phyloP scores from a whole-genome alignment of 2,113 vertebrate species.

The Alosa alosa region DNA sequence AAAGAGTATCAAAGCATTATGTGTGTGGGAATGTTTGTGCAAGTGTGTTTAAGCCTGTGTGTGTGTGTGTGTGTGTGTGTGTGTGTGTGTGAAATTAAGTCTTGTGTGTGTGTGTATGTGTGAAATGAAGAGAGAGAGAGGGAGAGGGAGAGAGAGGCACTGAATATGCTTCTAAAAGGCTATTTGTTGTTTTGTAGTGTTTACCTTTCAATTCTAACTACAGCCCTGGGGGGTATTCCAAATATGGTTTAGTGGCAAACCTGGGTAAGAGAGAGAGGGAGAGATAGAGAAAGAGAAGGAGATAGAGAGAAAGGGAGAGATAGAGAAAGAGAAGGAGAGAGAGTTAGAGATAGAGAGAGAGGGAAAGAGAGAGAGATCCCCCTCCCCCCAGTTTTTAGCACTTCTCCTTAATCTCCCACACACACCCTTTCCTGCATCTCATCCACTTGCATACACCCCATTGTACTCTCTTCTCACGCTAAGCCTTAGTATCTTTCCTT shows the following conservation, averaged over 20 bases:
- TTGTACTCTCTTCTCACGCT: neutral
- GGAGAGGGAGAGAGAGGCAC: neutral
- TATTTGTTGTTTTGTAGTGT: neutral
- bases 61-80: slow-evolving; percentile 1
- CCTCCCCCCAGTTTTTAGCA: neutral
- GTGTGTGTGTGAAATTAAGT: neutral
- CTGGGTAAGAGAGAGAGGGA: neutral
- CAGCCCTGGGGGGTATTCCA: neutral
- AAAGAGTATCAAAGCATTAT: neutral
- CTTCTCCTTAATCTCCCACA: neutral
- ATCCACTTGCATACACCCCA: neutral
- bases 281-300: neutral
- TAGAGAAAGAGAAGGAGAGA: neutral
- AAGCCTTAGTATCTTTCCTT: neutral
- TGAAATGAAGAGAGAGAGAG: slow-evolving; percentile 1
- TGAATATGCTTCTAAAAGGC: no score
- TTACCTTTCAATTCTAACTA: neutral
- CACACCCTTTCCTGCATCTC: neutral
- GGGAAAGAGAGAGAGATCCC: no score
- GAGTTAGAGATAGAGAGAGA: neutral
- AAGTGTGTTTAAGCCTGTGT: neutral
- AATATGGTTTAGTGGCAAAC: no score
- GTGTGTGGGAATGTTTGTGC: neutral
- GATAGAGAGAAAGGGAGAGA: no score
- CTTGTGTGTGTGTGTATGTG: neutral